phyloP scores from a whole-genome alignment of 2,797 vertebrate genomes.

The Bradypus variegatus region DNA sequence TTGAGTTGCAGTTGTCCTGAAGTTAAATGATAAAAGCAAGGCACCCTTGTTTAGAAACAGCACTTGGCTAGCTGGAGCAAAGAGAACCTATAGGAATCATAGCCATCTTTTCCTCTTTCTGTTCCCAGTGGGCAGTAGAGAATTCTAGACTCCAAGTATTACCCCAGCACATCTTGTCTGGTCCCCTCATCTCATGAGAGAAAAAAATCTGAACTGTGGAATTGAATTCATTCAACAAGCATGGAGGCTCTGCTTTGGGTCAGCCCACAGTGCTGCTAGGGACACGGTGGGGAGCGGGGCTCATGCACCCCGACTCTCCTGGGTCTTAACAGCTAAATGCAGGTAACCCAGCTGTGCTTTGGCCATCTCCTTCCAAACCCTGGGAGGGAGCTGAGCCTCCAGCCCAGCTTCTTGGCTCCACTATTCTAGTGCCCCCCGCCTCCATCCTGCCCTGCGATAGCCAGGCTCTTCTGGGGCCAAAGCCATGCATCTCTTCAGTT shows the following conservation, averaged over 20 bases:
- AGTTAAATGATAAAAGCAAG: background rate
- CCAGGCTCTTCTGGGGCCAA: background rate
- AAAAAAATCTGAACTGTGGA: background rate
- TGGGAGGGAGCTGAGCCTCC: background rate
- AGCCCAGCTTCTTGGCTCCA: no score
- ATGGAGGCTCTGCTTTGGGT: rapidly evolving
- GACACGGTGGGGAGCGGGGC: no score
- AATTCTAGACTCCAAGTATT: background rate
- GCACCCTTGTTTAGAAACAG: no score
- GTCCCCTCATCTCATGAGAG: background rate
- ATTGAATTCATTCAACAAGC: background rate
- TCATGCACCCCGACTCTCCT: background rate
- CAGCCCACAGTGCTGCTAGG: background rate
- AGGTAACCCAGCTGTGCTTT: background rate
- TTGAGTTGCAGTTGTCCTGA: rapidly evolving
- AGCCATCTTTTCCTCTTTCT: rapidly evolving
- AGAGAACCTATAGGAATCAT: rapidly evolving
- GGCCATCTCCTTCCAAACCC: background rate
- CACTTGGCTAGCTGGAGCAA: background rate
- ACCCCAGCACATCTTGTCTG: background rate
- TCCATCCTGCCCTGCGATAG: background rate
- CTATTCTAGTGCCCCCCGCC: background rate
- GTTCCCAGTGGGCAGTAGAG: rapidly evolving
- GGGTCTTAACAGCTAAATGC: background rate
- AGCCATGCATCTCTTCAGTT: no score